Evolutionary conservation across 2,113 vertebrate genomes (phyloP).

Genomic region (Genyomyrus donnyi): DNA sequence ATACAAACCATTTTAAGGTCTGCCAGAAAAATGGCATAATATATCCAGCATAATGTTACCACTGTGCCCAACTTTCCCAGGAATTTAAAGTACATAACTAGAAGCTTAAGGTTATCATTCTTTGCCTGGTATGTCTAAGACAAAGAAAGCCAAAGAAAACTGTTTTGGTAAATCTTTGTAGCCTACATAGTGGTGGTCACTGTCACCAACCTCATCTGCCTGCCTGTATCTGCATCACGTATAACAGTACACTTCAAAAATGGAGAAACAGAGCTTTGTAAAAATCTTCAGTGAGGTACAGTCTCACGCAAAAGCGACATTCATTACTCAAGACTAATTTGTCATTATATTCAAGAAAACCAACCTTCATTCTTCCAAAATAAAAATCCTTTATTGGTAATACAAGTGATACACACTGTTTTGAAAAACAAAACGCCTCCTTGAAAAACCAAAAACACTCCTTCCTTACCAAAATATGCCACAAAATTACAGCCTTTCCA

Average conservation of each 20-base stretch:
- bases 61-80: background rate
- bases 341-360: background rate
- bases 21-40: background rate
- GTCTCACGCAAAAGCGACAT: background rate
- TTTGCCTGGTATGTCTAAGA: background rate
- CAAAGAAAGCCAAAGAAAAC: background rate
- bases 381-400: constrained; percentile 63
- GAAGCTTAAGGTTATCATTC: background rate
- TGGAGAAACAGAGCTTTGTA: background rate
- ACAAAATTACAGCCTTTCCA: background rate
- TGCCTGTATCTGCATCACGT: background rate
- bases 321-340: background rate
- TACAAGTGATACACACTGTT: constrained; percentile 37
- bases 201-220: background rate
- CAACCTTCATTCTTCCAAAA: constrained; percentile 44
- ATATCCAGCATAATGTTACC: background rate
- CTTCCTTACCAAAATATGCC: background rate
- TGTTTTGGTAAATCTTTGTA: background rate
- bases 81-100: background rate
- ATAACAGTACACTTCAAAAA: background rate
- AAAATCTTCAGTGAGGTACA: background rate
- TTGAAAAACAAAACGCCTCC: background rate
- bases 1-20: background rate
- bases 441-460: background rate
- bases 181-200: background rate